These are phyloP conservation scores for Panthera uncia DNA, from an alignment of 2,113 vertebrate species.

Conservation along the genomic window DNA sequence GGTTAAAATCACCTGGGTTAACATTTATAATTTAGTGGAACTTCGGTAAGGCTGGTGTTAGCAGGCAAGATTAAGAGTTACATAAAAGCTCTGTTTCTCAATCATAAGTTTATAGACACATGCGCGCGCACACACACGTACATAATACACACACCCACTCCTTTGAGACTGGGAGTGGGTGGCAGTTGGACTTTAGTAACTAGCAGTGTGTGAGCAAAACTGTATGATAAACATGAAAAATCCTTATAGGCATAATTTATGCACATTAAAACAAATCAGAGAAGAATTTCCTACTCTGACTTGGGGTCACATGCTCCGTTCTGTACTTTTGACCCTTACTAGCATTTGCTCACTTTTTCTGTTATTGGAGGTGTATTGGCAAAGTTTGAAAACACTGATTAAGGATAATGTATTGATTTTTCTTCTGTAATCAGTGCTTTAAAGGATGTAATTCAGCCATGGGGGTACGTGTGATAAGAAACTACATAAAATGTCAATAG, in stretches of 20 bases:
- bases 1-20: constrained; percentile 16
- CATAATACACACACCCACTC: neutral
- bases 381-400: neutral
- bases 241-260: neutral
- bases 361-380: neutral
- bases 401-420: neutral
- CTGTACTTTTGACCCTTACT: neutral
- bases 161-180: neutral
- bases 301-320: neutral
- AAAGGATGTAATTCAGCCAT: neutral
- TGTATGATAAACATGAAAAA: neutral
- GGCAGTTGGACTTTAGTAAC: neutral
- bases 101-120: too few relatives aligned
- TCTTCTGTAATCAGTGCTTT: constrained; percentile 4
- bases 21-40: neutral
- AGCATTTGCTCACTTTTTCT: neutral
- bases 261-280: neutral
- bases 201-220: neutral
- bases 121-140: neutral
- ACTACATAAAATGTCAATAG: neutral
- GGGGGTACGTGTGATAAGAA: constrained; percentile 3
- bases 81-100: neutral
- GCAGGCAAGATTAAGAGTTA: neutral
- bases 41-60: constrained; percentile 1
- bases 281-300: neutral